These are phyloP conservation scores for Punctoribates punctum DNA, from an alignment of 2,888 invertebrate species.

Conservation along the genomic window DNA sequence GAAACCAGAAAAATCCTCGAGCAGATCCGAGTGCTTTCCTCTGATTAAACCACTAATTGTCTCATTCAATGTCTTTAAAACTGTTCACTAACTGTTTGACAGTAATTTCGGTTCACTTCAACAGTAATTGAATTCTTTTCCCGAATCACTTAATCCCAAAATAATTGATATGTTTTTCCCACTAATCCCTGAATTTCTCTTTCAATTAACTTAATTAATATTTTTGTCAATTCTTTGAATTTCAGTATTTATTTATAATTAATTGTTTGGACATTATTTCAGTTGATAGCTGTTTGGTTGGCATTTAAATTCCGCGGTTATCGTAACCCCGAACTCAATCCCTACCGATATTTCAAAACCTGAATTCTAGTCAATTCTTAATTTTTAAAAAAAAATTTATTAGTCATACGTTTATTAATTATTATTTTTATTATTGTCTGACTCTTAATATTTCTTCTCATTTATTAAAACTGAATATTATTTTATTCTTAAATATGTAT, in stretches of 20 bases:
- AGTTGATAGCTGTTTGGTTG: slow-evolving; percentile 46
- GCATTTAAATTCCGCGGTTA: slow-evolving; percentile 45
- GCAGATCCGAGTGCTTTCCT: slow-evolving; percentile 90
- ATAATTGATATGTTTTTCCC: neutral
- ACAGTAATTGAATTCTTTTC: neutral
- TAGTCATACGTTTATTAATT: too few relatives aligned
- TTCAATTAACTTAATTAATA: neutral
- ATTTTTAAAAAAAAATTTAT: neutral
- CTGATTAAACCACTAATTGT: slow-evolving; percentile 55
- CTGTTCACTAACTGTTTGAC: neutral
- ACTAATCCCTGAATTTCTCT: neutral
- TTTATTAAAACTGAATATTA: neutral
- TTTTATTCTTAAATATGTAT: neutral
- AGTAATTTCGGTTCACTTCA: neutral
- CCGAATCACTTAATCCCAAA: neutral
- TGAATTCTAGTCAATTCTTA: neutral
- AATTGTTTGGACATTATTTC: slow-evolving; percentile 1
- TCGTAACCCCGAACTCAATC: slow-evolving; percentile 45
- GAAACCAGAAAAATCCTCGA: slow-evolving; percentile 96
- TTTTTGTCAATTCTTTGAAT: neutral
- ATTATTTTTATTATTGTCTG: too few relatives aligned
- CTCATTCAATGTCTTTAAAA: neutral
- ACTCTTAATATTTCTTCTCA: neutral
- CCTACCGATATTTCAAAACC: slow-evolving; percentile 39
- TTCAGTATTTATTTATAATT: neutral